Base-by-base conservation (phyloP, 1,140 invertebrate genomes). In the Muscidifurax raptorellus region DNA sequence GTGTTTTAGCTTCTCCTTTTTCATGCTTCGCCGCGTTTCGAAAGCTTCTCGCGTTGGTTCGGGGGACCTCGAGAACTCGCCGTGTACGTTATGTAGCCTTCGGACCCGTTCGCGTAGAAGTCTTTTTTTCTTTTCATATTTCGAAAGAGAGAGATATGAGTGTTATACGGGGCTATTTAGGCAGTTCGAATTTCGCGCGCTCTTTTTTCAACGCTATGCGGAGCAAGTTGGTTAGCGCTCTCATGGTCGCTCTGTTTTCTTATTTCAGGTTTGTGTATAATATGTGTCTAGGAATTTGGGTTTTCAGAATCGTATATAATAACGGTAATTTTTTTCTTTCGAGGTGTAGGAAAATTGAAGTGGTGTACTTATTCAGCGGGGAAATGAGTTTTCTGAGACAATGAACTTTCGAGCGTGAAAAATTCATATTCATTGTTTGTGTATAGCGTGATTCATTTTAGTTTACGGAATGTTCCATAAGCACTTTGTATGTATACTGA, bases 21-120 rank as follows among this genome's bases (percentile, higher is more conserved):
- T 77, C 47, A 77, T 44, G 75, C 75, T 77, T 30, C 44, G 75
- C 32, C 12, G 75, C 75, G 75, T 77, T 77, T 77, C 47, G 75
- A 77, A 77, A 77, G 75, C 75, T 77, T 25, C 30, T 67, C 79
- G 32, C 76, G 30, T 18, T 36, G 15, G 28, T 67, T 69, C 36
- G 40, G 18, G 9, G 59, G 52, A 40, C 78, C 74, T 83, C 59
- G 72, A 76, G 80, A 75, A 75, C 44, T 59, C 22, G 22, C 6
- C 15, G 6, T 18, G n/a, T 28, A 22, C 27, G 36, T 40, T 40
- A 40, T 44, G 47, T 71, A 72, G 40, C 80, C 36, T 72, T 71
- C 52, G 66, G 22, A 5, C 22, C 3, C 52, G 52, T 22, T 59
- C 15, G 64, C 27, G 66, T 18, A 13, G 6, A 13, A 30, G 2